Evolutionary conservation across 2,113 vertebrate genomes (phyloP).

Genomic region (Neogale vison): DNA sequence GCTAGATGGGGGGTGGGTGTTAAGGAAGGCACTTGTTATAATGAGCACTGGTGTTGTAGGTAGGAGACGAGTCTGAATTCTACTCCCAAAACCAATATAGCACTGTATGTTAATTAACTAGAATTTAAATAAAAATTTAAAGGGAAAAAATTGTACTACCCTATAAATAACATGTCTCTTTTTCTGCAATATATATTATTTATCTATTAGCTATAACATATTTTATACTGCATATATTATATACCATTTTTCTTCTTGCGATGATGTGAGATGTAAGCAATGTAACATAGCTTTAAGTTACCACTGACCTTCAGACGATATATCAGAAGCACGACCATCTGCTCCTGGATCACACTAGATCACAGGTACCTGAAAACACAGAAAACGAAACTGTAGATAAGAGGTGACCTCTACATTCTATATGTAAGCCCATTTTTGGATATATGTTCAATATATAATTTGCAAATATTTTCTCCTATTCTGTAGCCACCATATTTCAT

Average conservation of each 20-base stretch:
- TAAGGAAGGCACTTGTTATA: neutral
- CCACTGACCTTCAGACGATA: neutral
- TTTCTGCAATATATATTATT: neutral
- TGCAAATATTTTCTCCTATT: neutral
- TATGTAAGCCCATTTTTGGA: neutral
- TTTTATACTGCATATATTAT: neutral
- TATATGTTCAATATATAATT: neutral
- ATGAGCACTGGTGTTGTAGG: neutral
- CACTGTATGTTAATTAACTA: neutral
- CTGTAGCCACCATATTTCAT: neutral
- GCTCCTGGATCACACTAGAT: neutral
- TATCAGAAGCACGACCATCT: neutral
- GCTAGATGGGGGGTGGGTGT: neutral
- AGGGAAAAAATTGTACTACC: neutral
- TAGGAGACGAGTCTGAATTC: neutral
- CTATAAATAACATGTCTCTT: neutral
- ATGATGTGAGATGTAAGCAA: neutral
- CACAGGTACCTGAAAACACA: neutral
- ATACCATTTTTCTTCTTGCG: neutral
- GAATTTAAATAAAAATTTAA: neutral
- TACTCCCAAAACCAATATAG: neutral
- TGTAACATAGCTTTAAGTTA: neutral
- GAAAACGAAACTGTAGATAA: neutral
- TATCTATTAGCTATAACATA: neutral
- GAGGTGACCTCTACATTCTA: neutral